These are phyloP conservation scores for Bemisia tabaci DNA, from an alignment of 1,140 invertebrate species.

Conservation along the genomic window DNA sequence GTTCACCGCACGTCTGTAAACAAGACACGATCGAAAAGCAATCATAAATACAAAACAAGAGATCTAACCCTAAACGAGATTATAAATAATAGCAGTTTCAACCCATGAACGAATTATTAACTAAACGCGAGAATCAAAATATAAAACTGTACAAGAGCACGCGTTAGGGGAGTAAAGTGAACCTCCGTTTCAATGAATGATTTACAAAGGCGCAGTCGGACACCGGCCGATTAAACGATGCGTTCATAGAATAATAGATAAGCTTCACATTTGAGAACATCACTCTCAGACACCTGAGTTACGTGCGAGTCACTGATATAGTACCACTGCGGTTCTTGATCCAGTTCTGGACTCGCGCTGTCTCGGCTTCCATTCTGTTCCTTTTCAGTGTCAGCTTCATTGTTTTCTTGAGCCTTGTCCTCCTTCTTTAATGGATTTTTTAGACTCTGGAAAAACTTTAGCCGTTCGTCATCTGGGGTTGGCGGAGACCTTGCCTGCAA, in stretches of 20 bases:
- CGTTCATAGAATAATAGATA: constrained; percentile 95
- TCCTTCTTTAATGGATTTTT: constrained; percentile 9
- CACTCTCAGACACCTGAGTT: constrained; percentile 58
- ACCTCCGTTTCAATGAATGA: not conserved
- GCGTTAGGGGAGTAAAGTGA: not conserved
- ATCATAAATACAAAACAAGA: not conserved
- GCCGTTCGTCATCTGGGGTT: not conserved
- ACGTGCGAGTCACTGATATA: constrained; percentile 82
- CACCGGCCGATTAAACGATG: constrained; percentile 40
- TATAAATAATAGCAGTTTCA: not conserved
- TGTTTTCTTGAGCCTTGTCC: constrained; percentile 30
- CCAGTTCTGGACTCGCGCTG: constrained; percentile 34
- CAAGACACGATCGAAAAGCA: no score
- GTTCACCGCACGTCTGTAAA: no score
- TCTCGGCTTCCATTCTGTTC: constrained; percentile 21
- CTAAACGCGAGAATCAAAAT: not conserved
- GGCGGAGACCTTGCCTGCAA: not conserved
- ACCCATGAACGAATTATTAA: not conserved
- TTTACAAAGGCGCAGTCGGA: not conserved
- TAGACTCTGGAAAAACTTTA: not conserved
- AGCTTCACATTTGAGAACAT: constrained; percentile 77
- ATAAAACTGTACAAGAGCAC: not conserved
- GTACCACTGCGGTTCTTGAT: constrained; percentile 66
- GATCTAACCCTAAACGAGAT: not conserved
- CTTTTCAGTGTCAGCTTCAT: constrained; percentile 16